phyloP scores from a whole-genome alignment of 2,888 invertebrate genomes.

The Orthosia gracilis region DNA sequence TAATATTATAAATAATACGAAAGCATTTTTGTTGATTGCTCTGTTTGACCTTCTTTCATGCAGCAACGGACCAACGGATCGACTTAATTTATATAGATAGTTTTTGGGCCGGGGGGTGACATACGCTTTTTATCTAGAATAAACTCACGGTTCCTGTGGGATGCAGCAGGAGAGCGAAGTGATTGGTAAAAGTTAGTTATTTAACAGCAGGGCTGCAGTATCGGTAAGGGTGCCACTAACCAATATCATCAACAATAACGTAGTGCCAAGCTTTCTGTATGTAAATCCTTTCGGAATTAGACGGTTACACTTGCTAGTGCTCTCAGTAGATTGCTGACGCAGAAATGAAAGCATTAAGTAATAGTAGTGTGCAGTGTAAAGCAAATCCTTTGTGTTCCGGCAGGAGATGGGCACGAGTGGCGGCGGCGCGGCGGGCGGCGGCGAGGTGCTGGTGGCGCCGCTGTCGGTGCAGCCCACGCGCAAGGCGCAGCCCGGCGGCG shows the following conservation, averaged over 20 bases:
- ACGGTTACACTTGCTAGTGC: slow-evolving; percentile 8
- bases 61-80: slow-evolving; percentile 42
- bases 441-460: slow-evolving; percentile 92
- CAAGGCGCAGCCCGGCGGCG: slow-evolving; percentile 93
- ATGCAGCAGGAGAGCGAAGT: slow-evolving; percentile 24
- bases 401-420: slow-evolving; percentile 94
- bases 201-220: not conserved
- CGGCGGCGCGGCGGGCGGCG: slow-evolving; percentile 87
- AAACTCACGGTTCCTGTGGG: slow-evolving; percentile 16
- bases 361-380: not conserved
- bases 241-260: slow-evolving; percentile 5
- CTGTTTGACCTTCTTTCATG: slow-evolving; percentile 37
- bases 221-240: slow-evolving; percentile 25
- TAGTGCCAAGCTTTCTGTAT: slow-evolving; percentile 26
- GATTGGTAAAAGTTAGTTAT: slow-evolving; percentile 34
- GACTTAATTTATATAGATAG: slow-evolving; percentile 35
- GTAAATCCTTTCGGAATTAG: not conserved
- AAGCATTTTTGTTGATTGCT: slow-evolving; percentile 23
- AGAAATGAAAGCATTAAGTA: not conserved
- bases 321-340: slow-evolving; percentile 1
- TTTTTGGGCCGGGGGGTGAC: slow-evolving; percentile 9
- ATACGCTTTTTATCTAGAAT: slow-evolving; percentile 42
- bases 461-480: slow-evolving; percentile 96
- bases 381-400: slow-evolving; percentile 21
- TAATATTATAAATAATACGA: slow-evolving; percentile 10